phyloP scores from a whole-genome alignment of 1,140 invertebrate genomes.

The Cecropterus lyciades region DNA sequence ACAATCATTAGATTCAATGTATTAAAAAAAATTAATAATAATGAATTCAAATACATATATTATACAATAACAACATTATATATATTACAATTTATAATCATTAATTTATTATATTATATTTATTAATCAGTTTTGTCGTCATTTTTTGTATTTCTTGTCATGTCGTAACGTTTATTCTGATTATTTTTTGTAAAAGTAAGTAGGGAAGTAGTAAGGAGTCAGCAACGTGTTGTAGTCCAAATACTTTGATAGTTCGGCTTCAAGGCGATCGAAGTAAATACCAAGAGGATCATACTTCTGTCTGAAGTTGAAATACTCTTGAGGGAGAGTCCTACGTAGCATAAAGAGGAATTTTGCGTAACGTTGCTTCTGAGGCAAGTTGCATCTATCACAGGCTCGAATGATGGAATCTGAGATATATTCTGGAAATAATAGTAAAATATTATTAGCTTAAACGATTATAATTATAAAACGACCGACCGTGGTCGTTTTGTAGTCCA shows the following conservation, averaged over 20 bases:
- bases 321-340: constrained; percentile 5
- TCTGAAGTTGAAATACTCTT: constrained; percentile 29
- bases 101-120: too few relatives aligned
- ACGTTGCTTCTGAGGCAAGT: constrained; percentile 22
- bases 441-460: too few relatives aligned
- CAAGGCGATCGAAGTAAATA: constrained; percentile 26
- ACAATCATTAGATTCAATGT: too few relatives aligned
- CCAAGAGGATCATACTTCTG: constrained; percentile 32
- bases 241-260: constrained; percentile 20
- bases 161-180: too few relatives aligned
- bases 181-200: constrained; percentile 1
- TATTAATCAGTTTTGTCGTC: too few relatives aligned
- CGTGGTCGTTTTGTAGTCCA: too few relatives aligned
- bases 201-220: background rate
- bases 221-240: background rate
- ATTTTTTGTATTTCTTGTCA: too few relatives aligned
- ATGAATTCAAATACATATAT: too few relatives aligned
- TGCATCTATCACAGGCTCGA: constrained; percentile 40
- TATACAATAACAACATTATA: too few relatives aligned
- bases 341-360: constrained; percentile 38
- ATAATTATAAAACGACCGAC: too few relatives aligned
- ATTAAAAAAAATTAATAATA: too few relatives aligned
- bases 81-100: too few relatives aligned
- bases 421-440: constrained; percentile 35
- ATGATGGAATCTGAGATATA: constrained; percentile 38